Conservation (phyloP, 1,140 invertebrate species). For the Drosophila suzukii region DNA sequence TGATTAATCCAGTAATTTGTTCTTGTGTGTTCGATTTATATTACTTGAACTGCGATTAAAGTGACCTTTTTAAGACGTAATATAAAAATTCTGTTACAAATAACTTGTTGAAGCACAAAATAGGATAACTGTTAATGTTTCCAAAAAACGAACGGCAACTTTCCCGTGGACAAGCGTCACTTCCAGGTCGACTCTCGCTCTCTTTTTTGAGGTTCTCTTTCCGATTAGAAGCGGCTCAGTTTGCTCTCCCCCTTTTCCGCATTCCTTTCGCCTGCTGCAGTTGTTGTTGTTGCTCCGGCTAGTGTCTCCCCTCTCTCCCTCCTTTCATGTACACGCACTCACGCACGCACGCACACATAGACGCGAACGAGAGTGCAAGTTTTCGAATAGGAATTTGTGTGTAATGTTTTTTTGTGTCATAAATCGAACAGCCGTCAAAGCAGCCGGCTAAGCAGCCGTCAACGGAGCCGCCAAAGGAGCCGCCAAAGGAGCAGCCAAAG, state of each 20-base stretch:
- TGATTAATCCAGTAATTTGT: no score
- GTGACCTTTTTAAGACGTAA: no score
- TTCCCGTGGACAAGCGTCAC: background rate
- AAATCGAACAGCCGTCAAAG: constrained; percentile 23
- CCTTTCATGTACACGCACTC: background rate
- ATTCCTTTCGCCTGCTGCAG: background rate
- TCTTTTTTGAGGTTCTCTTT: background rate
- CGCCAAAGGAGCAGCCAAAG: no score
- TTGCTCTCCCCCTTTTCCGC: constrained; percentile 16
- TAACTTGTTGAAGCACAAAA: background rate
- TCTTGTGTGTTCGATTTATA: no score
- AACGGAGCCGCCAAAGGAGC: no score
- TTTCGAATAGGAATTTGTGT: constrained; percentile 7
- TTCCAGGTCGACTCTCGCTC: constrained; percentile 1
- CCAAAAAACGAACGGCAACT: background rate
- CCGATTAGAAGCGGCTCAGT: background rate
- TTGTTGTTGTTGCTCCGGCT: background rate
- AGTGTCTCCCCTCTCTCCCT: no score
- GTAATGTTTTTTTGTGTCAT: constrained; percentile 17
- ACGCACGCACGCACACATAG: constrained; percentile 1
- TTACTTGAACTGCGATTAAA: no score
- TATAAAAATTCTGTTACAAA: no score
- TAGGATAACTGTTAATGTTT: background rate
- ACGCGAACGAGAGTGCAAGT: constrained; percentile 10
- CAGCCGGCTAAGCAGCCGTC: no score